A percentile compares a stretch with the other conserved stretches of the same genome.
Conservation (phyloP, 2,888 invertebrate genomes). For the Morpho deidamia region DNA sequence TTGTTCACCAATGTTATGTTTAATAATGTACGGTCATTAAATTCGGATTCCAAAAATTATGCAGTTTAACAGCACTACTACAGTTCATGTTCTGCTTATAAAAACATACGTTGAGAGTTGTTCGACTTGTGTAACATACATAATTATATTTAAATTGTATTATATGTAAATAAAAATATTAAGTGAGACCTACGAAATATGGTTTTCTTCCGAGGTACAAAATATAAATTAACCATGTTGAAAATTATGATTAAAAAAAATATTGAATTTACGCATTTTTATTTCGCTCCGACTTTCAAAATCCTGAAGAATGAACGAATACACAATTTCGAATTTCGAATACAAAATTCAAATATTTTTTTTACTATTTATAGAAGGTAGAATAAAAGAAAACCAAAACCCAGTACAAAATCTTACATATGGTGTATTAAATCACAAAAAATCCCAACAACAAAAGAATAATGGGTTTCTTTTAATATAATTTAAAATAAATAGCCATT, state of each 20-base stretch:
- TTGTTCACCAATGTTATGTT: too few relatives aligned
- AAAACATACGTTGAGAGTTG: slow-evolving; percentile 34
- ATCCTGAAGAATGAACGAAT: too few relatives aligned
- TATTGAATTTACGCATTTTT: slow-evolving; percentile 43
- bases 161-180: slow-evolving; percentile 72
- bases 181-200: slow-evolving; percentile 74
- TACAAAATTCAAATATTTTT: too few relatives aligned
- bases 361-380: not conserved
- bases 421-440: too few relatives aligned
- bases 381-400: not conserved
- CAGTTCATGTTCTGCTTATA: slow-evolving; percentile 16
- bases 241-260: slow-evolving; percentile 75
- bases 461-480: too few relatives aligned
- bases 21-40: too few relatives aligned
- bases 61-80: not conserved
- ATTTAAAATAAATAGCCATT: too few relatives aligned
- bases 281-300: slow-evolving; percentile 23
- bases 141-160: slow-evolving; percentile 59
- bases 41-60: not conserved
- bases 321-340: too few relatives aligned
- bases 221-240: slow-evolving; percentile 77
- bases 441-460: too few relatives aligned
- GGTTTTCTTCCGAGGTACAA: slow-evolving; percentile 78
- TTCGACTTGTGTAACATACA: slow-evolving; percentile 59
- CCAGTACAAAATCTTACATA: too few relatives aligned